Percentiles rank a stretch among this genome's conserved stretches.
Conservation (phyloP, 2,888 invertebrate genomes). For the Conchocele bisecta region DNA sequence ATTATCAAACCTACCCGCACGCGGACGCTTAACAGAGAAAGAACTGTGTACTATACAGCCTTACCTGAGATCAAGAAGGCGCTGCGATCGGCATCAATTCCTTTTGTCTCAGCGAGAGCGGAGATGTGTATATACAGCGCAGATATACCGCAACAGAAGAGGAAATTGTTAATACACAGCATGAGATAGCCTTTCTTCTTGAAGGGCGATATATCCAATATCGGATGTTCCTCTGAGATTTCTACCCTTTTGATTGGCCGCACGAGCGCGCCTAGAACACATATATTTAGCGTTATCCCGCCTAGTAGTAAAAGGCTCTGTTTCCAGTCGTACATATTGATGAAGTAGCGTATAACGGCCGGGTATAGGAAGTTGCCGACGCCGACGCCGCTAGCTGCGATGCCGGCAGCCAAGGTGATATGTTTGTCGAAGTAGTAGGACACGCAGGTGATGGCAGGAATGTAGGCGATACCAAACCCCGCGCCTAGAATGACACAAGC, state of each 20-base stretch:
- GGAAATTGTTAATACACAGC: slow-evolving; percentile 63
- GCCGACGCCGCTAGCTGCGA: slow-evolving; percentile 70
- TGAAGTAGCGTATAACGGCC: slow-evolving; percentile 61
- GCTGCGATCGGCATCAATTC: slow-evolving; percentile 53
- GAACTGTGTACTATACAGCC: no score
- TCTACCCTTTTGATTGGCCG: slow-evolving; percentile 59
- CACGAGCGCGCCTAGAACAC: slow-evolving; percentile 62
- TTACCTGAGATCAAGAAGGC: slow-evolving; percentile 65
- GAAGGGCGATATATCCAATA: slow-evolving; percentile 61
- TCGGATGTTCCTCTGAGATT: slow-evolving; percentile 30
- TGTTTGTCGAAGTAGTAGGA: slow-evolving; percentile 67
- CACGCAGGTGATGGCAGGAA: slow-evolving; percentile 66
- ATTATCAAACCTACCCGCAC: no score
- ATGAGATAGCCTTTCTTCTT: slow-evolving; percentile 59
- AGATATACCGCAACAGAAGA: slow-evolving; percentile 66
- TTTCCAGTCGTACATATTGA: slow-evolving; percentile 64
- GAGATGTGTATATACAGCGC: slow-evolving; percentile 68
- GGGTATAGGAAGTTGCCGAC: slow-evolving; percentile 70
- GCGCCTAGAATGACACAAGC: slow-evolving; percentile 63
- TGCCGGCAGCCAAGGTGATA: slow-evolving; percentile 65
- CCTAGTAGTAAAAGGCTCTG: slow-evolving; percentile 67
- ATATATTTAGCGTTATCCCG: slow-evolving; percentile 64
- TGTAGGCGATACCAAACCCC: slow-evolving; percentile 66
- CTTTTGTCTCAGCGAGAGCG: slow-evolving; percentile 57
- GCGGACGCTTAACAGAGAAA: no score